These are phyloP conservation scores for Orchesella cincta DNA, from an alignment of 1,140 invertebrate genomes.

Conservation along the genomic window DNA sequence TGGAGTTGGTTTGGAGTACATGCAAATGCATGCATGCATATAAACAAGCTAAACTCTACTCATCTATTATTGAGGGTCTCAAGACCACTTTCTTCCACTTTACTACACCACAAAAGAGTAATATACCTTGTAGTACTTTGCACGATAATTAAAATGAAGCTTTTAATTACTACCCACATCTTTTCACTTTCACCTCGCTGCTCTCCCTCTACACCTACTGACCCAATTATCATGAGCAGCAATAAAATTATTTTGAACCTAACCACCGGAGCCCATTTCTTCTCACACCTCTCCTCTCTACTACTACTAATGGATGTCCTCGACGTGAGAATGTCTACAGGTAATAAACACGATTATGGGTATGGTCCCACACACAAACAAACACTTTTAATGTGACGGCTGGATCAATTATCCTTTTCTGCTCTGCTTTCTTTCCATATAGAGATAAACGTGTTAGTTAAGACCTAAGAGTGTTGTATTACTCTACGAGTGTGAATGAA, in stretches of 20 bases:
- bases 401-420: slow-evolving; percentile 20
- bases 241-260: not conserved
- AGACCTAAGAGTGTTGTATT: not conserved
- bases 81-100: too few species aligned
- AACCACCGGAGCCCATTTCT: not conserved
- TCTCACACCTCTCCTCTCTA: not conserved
- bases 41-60: too few species aligned
- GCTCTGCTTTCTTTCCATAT: not conserved
- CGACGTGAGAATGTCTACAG: not conserved
- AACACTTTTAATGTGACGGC: not conserved
- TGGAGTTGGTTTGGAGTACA: too few species aligned
- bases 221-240: not conserved
- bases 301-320: not conserved
- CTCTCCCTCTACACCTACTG: not conserved
- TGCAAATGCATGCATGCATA: too few species aligned
- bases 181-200: not conserved
- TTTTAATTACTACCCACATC: too few species aligned
- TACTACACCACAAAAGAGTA: too few species aligned
- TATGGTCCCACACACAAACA: not conserved
- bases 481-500: not conserved
- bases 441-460: not conserved
- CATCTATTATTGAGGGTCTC: too few species aligned
- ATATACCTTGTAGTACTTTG: too few species aligned
- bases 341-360: not conserved
- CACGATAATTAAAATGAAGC: too few species aligned